A percentile compares a stretch with the other conserved stretches of the same genome.
phyloP scores from a whole-genome alignment of 2,797 vertebrate species.

The Mionectes olivaceus region DNA sequence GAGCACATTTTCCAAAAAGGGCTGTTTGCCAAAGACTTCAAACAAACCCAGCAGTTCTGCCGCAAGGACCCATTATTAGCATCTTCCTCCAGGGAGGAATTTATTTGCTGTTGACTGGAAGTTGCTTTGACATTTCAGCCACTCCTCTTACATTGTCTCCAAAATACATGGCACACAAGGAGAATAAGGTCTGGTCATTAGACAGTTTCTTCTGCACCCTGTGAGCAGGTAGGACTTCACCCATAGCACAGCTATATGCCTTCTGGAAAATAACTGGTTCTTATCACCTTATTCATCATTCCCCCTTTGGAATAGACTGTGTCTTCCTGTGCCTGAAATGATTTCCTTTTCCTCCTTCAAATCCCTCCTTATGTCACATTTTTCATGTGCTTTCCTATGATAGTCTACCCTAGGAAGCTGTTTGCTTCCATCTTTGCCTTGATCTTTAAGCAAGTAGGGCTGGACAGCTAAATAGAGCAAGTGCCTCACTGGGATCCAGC shows the following conservation, averaged over 20 bases:
- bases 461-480: constrained; percentile 38
- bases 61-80: background rate
- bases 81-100: constrained; percentile 18
- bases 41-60: background rate
- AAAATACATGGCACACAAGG: background rate
- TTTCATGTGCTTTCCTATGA: background rate
- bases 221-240: background rate
- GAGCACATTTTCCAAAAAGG: background rate
- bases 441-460: background rate
- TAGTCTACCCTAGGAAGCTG: background rate
- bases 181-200: background rate
- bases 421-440: constrained; percentile 23
- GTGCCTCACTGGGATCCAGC: constrained; percentile 1
- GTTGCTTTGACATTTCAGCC: constrained; percentile 3
- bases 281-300: background rate
- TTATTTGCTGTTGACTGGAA: constrained; percentile 30
- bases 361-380: background rate
- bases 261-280: constrained; percentile 15
- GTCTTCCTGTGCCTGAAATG: background rate
- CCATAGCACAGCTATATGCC: background rate
- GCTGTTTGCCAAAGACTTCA: constrained; percentile 9
- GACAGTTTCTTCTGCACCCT: background rate
- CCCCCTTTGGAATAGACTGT: background rate
- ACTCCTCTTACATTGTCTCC: constrained; percentile 6
- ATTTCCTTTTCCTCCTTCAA: constrained; percentile 25